Percentiles rank a stretch among this genome's conserved stretches.
phyloP scores from a whole-genome alignment of 2,113 vertebrate genomes.

The Monopterus albus region DNA sequence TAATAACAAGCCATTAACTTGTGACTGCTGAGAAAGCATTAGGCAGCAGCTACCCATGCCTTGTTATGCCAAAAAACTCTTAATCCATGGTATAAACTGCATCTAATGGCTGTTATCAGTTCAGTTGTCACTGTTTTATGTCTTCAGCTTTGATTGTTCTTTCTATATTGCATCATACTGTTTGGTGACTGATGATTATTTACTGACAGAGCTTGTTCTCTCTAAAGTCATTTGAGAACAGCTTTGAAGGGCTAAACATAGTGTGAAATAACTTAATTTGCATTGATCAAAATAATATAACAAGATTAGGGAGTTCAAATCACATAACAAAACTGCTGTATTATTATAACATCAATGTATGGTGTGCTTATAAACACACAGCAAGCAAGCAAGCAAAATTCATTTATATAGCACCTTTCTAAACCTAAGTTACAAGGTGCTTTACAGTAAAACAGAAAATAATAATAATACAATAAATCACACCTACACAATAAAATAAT shows the following conservation, averaged over 20 bases:
- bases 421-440: too few relatives aligned
- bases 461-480: too few relatives aligned
- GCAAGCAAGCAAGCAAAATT: too few relatives aligned
- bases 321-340: not conserved
- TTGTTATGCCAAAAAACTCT: not conserved
- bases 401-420: too few relatives aligned
- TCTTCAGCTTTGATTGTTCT: slow-evolving; percentile 1
- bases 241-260: slow-evolving; percentile 6
- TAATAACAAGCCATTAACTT: too few relatives aligned
- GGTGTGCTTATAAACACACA: not conserved
- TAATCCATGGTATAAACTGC: not conserved
- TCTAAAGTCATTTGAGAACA: slow-evolving; percentile 12
- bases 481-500: too few relatives aligned
- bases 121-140: not conserved
- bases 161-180: slow-evolving; percentile 17
- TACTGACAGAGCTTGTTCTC: slow-evolving; percentile 11
- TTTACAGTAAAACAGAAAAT: too few relatives aligned
- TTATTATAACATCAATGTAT: not conserved
- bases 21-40: not conserved
- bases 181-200: slow-evolving; percentile 25
- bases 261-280: slow-evolving; percentile 37
- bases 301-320: slow-evolving; percentile 10
- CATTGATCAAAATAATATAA: slow-evolving; percentile 24
- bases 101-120: slow-evolving; percentile 4
- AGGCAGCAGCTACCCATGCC: too few relatives aligned